Percentiles rank a stretch among this genome's conserved stretches.
Evolutionary conservation across 2,797 vertebrate genomes (phyloP).

Genomic region (Yasuhikotakia modesta): DNA sequence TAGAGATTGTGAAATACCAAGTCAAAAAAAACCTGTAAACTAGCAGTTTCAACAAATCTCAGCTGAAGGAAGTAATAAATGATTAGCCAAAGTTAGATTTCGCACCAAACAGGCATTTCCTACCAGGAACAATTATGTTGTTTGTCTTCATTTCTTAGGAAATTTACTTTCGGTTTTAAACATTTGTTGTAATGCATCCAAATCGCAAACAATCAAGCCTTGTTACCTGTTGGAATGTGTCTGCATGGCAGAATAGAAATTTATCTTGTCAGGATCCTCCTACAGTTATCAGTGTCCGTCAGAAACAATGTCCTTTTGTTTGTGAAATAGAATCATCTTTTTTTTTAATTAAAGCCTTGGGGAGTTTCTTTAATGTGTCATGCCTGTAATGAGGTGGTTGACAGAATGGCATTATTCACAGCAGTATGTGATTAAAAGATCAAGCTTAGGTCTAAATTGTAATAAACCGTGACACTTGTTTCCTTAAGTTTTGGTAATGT

Average conservation of each 20-base stretch:
- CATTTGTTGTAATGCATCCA: not conserved
- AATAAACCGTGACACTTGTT: not conserved
- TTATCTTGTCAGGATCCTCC: not conserved
- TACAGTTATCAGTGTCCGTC: not conserved
- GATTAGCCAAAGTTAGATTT: not conserved
- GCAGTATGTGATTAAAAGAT: not conserved
- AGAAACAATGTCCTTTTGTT: conserved; percentile 22
- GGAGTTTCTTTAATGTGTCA: not conserved
- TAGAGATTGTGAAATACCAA: not conserved
- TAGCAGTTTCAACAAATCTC: not conserved
- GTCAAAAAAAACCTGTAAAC: not conserved
- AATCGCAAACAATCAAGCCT: conserved; percentile 7
- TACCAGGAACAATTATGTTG: too few relatives aligned
- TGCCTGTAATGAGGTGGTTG: not conserved
- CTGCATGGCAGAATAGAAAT: not conserved
- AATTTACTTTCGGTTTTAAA: not conserved
- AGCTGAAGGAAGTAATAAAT: not conserved
- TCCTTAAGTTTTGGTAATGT: not conserved
- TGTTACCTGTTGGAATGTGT: conserved; percentile 24
- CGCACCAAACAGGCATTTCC: not conserved
- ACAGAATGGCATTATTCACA: not conserved
- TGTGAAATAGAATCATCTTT: not conserved
- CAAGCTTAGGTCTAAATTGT: not conserved
- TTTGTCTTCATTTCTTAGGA: not conserved
- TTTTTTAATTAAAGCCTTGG: not conserved